Evolutionary conservation across 53 echinoderm and acorn worm genomes (phyloP).

Genomic region (Apostichopus leukothele): DNA sequence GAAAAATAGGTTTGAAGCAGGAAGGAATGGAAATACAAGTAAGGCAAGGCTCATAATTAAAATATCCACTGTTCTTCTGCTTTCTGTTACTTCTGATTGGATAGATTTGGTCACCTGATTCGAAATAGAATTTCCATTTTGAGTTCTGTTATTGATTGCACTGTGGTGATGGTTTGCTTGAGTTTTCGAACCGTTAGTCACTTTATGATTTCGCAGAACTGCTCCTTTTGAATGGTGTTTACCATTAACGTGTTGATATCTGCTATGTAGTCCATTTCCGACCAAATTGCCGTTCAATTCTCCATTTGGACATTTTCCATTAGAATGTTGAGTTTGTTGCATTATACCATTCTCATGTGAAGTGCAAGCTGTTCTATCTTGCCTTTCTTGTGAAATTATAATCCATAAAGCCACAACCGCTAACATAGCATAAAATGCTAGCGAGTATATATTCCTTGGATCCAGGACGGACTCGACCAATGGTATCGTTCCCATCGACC

Average conservation of each 20-base stretch:
- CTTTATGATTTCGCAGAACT: not conserved
- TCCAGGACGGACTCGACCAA: conserved; percentile 71
- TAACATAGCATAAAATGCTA: conserved; percentile 60
- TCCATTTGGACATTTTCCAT: conserved; percentile 5
- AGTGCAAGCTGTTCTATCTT: not conserved
- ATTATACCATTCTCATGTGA: not conserved
- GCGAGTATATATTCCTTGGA: conserved; percentile 65
- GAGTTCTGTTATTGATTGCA: conserved; percentile 4
- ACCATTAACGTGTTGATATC: conserved; percentile 20
- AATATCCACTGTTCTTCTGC: conserved; percentile 60
- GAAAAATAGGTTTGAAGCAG: conserved; percentile 88
- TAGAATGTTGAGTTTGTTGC: not conserved
- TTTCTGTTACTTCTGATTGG: conserved; percentile 28
- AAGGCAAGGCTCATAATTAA: conserved; percentile 67
- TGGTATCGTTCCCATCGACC: conserved; percentile 93
- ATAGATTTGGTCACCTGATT: not conserved
- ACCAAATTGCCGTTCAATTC: conserved; percentile 37
- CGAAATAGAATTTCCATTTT: too few relatives aligned
- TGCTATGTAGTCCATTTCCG: not conserved
- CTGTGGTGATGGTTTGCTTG: conserved; percentile 5
- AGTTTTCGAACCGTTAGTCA: conserved; percentile 38
- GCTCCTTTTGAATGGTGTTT: not conserved
- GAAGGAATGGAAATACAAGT: conserved; percentile 81
- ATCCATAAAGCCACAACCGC: not conserved
- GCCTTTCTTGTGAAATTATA: not conserved